Evolutionary conservation across 92 coral and sea anemone genomes (phyloP).

Genomic region (Pocillopora meandrina): DNA sequence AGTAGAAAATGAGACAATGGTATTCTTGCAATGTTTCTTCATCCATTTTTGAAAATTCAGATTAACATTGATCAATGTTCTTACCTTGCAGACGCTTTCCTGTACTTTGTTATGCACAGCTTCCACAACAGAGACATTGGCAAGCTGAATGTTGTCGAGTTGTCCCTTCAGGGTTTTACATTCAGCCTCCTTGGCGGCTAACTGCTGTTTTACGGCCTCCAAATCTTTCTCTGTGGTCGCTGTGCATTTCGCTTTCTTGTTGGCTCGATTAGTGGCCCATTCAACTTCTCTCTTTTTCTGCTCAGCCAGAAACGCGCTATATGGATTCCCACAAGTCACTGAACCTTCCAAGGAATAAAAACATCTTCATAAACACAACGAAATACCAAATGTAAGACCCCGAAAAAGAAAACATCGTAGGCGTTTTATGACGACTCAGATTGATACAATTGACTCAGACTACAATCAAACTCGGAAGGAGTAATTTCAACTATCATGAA

Average conservation of each 20-base stretch:
- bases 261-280: slow-evolving; percentile 22
- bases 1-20: background rate
- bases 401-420: background rate
- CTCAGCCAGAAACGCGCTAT: slow-evolving; percentile 8
- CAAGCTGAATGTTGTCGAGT: background rate
- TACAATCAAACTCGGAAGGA: no score
- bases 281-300: slow-evolving; percentile 22
- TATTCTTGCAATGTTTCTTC: no score
- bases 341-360: background rate
- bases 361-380: background rate
- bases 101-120: background rate
- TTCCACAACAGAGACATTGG: background rate
- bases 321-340: slow-evolving; percentile 11
- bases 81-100: slow-evolving; percentile 2
- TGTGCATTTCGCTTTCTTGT: slow-evolving; percentile 1
- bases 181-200: background rate
- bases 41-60: background rate
- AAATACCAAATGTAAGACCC: background rate
- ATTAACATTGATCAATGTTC: background rate
- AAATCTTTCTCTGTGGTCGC: background rate
- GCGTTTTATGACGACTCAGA: no score
- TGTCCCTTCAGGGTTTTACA: background rate
- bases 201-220: background rate
- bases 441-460: no score
- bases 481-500: no score